phyloP scores from a whole-genome alignment of 2,113 vertebrate species.

The Psephotus haematonotus region DNA sequence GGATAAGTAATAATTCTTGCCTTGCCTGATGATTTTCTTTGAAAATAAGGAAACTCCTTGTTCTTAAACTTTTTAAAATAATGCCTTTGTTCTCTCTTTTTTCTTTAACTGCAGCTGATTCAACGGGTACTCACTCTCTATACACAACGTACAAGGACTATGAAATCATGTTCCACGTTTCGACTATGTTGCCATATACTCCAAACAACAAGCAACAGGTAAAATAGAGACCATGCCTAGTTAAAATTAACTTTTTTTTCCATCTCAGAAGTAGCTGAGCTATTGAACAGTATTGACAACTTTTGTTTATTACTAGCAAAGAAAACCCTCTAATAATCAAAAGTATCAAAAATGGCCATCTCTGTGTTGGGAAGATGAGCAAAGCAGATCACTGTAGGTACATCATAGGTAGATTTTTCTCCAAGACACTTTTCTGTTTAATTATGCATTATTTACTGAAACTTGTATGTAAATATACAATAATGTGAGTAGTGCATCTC shows the following conservation, averaged over 20 bases:
- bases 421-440: neutral
- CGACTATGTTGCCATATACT: slow-evolving; percentile 93
- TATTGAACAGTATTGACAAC: neutral
- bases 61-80: neutral
- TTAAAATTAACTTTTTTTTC: neutral
- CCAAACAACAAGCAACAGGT: slow-evolving; percentile 98
- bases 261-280: neutral
- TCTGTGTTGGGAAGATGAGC: neutral
- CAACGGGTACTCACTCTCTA: slow-evolving; percentile 92
- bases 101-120: slow-evolving; percentile 84
- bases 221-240: neutral
- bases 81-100: neutral
- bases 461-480: neutral
- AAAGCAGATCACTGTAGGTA: neutral
- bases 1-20: neutral
- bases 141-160: slow-evolving; percentile 96
- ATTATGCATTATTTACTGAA: neutral
- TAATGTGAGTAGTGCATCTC: neutral
- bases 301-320: neutral
- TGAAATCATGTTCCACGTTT: slow-evolving; percentile 97
- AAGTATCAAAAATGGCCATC: neutral
- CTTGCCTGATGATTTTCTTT: neutral
- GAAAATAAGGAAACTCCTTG: neutral
- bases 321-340: neutral
- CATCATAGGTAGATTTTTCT: neutral